These are phyloP conservation scores for Drosophila seguyi DNA, from an alignment of 1,140 invertebrate species.

Conservation along the genomic window DNA sequence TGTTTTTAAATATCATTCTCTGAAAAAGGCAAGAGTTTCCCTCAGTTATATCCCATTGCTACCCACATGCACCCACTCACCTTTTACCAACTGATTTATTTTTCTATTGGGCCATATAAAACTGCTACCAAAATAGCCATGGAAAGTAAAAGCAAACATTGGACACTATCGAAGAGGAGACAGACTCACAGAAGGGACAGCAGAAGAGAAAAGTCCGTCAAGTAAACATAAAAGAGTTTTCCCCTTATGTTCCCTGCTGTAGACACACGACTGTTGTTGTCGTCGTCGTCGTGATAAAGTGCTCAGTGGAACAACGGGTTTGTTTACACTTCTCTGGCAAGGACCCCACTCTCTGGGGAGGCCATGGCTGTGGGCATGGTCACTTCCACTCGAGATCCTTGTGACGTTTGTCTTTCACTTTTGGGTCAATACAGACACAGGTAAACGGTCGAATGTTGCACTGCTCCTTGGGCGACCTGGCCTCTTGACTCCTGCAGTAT, in stretches of 20 bases:
- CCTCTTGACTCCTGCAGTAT: slow-evolving; percentile 24
- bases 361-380: slow-evolving; percentile 19
- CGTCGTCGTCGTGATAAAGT: slow-evolving; percentile 33
- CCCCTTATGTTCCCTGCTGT: slow-evolving; percentile 6
- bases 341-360: slow-evolving; percentile 3
- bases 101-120: slow-evolving; percentile 5
- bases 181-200: neutral
- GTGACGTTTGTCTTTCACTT: slow-evolving; percentile 37
- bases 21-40: neutral
- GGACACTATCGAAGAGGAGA: slow-evolving; percentile 19
- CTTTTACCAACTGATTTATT: slow-evolving; percentile 5
- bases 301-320: slow-evolving; percentile 49
- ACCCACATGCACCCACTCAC: neutral
- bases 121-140: slow-evolving; percentile 31
- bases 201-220: slow-evolving; percentile 11
- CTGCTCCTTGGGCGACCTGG: slow-evolving; percentile 35
- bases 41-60: neutral
- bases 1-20: too few relatives aligned
- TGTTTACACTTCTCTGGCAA: slow-evolving; percentile 42
- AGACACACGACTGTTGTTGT: slow-evolving; percentile 4
- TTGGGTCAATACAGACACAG: slow-evolving; percentile 40
- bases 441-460: slow-evolving; percentile 29
- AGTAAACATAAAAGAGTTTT: slow-evolving; percentile 42
- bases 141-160: slow-evolving; percentile 44
- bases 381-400: slow-evolving; percentile 10